A percentile compares a stretch with the other conserved stretches of the same genome.
Evolutionary conservation across 2,113 vertebrate species (phyloP).

Genomic region (Alligator mississippiensis): DNA sequence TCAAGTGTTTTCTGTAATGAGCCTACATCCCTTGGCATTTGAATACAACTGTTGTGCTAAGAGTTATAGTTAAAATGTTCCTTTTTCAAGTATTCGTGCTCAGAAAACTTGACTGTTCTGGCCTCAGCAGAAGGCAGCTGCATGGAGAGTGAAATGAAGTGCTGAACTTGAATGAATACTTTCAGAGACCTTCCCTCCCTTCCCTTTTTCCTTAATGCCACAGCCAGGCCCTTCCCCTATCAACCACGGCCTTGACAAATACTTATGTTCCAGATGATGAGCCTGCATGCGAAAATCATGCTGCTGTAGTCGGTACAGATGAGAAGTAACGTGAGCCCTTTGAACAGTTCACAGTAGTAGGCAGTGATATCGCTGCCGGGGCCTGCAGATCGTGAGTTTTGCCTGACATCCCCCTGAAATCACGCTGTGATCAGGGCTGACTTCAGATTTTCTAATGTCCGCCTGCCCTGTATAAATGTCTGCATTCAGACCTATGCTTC

Average conservation of each 20-base stretch:
- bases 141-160: not conserved
- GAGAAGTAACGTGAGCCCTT: not conserved
- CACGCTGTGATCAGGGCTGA: not conserved
- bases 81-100: not conserved
- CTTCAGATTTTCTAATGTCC: not conserved
- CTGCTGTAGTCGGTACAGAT: not conserved
- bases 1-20: not conserved
- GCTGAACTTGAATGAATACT: not conserved
- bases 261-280: not conserved
- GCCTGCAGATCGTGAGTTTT: too few relatives aligned
- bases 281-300: not conserved
- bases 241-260: not conserved
- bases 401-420: not conserved
- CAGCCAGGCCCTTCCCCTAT: not conserved
- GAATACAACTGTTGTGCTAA: not conserved
- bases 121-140: not conserved
- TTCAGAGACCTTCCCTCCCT: not conserved
- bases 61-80: not conserved
- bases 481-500: not conserved
- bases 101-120: not conserved
- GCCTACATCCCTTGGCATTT: not conserved
- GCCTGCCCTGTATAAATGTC: not conserved
- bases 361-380: too few relatives aligned
- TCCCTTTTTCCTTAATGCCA: not conserved
- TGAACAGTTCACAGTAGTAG: not conserved